Base-by-base conservation (phyloP, 2,888 invertebrate species). In the Notodonta ziczac region DNA sequence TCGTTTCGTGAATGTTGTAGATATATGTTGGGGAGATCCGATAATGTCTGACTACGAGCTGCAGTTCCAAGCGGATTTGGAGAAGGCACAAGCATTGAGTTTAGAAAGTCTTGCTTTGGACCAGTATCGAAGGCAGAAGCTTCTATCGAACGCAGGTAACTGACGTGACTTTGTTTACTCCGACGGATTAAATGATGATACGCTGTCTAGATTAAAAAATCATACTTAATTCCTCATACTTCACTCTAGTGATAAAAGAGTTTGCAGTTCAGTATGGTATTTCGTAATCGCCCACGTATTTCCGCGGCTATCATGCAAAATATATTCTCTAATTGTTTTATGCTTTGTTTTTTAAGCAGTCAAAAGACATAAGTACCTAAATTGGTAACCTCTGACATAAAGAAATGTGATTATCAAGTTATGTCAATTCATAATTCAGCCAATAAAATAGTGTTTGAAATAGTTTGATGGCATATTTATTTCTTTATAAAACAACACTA, bases 41-140 rank as follows among this genome's bases (percentile, higher is more conserved):
- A 91, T 76, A 80, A 94, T 94, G 94, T 93, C 94, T 59, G 97
- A 97, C 83, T 96, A 96, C 91, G 97, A 97, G 81, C 95, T 96
- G 79, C 96, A 97, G 88, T 97, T 97, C 83, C 95, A 97, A 94
- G 97, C 97, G 69, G 98, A 98, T 84, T 91, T 98, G 85, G 98
- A 98, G 88, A 96, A 96, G 86, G 98, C 98, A 2, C 97, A 97
- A 84, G 97, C 98, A 58, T 92, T 98, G 56, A 98, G 98, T 90
- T 93, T 98, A 82, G 98, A 98, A 92, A 97, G 97, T 80, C 94
- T 97, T 73, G 97, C 97, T 51, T 91, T 97, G 72, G 97, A 98
- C 82, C 96, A 97, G 83, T 97, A 97, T 86, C 94, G 95, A 74
- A 95, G 96, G 69, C 95, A 96, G 87, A 97, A 96, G 86, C 93